Base-by-base conservation (phyloP, 2,113 vertebrate genomes). In the Thunnus maccoyii region DNA sequence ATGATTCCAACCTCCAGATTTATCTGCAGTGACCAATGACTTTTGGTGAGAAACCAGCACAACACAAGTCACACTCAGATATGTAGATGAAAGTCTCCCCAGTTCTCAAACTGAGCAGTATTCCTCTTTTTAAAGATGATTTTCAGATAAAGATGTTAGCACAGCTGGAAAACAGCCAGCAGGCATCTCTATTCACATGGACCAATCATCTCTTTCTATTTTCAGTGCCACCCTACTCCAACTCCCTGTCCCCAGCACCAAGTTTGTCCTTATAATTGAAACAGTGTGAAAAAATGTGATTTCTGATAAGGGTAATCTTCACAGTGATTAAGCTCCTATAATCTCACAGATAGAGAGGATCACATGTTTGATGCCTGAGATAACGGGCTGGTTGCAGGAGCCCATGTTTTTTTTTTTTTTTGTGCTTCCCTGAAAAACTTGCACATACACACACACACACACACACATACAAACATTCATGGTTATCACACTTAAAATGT, bases 221-320 rank as follows among this genome's bases (percentile, higher is more conserved):
- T 70, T 36, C 60, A 66, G 41, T 57, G 64, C 48, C 30, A 54
- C 60, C 58, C 16, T 14, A 62, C 67, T 64, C 77, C 16, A 36
- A 51, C 57, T 82, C 68, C 55, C 41, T 4, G 32, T 67, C 67
- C 77, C 48, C 32, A 62, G 58, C 79, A 70, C 77, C 0, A 6
- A 60, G 80, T 90, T 86, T 80, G 82, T 83, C 80, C 66, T 72
- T 22, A 85, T 90, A 86, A 89, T 89, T 88, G 82, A 91, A 92
- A 91, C 78, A 51, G 78, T 62, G 84, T 73, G 57, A 83, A 86
- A 83, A 84, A 87, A 88, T 84, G 83, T 69, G 86, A 88, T 89
- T 80, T 82, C 57, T 86, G 89, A 93, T 92, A 84, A 90, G 76
- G 74, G 64, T 90, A 86, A 93, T 91, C 90, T 90, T 88, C 85